Percentiles rank a stretch among this genome's conserved stretches.
phyloP scores from a whole-genome alignment of 2,113 vertebrate genomes.

The Manacus vitellinus region DNA sequence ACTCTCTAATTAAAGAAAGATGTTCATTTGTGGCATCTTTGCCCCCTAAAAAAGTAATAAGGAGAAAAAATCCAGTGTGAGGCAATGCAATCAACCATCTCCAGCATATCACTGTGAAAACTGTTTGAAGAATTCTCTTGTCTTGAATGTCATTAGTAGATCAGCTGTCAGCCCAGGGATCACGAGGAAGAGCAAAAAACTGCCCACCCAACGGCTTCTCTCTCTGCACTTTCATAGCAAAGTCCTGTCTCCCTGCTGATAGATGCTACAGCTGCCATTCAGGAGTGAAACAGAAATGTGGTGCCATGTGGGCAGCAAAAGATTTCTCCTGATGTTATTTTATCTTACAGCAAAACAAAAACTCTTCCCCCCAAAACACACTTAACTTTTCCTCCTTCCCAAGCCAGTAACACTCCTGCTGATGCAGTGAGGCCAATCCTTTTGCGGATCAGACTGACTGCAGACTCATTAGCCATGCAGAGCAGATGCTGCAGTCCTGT shows the following conservation, averaged over 20 bases:
- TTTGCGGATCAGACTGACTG: neutral
- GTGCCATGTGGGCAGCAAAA: neutral
- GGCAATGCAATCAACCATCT: conserved; percentile 7
- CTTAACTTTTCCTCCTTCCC: neutral
- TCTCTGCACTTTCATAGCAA: neutral
- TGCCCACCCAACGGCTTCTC: neutral
- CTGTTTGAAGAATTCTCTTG: conserved; percentile 61
- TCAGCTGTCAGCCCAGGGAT: conserved; percentile 2
- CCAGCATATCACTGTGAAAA: conserved; percentile 23
- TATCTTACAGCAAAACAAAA: neutral
- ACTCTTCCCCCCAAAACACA: neutral
- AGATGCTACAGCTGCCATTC: neutral
- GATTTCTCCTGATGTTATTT: neutral
- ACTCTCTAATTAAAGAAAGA: neutral
- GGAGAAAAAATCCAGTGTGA: conserved; percentile 21
- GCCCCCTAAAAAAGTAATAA: conserved; percentile 2
- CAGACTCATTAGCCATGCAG: neutral
- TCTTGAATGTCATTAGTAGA: neutral
- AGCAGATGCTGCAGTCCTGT: neutral
- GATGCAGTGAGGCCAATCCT: neutral
- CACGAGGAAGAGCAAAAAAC: neutral
- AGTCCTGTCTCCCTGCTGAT: neutral
- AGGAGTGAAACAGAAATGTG: neutral
- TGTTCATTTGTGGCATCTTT: neutral
- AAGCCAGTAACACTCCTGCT: neutral